A percentile compares a stretch with the other conserved stretches of the same genome.
Conservation (phyloP, 2,113 vertebrate genomes). For the Hemicordylus capensis region DNA sequence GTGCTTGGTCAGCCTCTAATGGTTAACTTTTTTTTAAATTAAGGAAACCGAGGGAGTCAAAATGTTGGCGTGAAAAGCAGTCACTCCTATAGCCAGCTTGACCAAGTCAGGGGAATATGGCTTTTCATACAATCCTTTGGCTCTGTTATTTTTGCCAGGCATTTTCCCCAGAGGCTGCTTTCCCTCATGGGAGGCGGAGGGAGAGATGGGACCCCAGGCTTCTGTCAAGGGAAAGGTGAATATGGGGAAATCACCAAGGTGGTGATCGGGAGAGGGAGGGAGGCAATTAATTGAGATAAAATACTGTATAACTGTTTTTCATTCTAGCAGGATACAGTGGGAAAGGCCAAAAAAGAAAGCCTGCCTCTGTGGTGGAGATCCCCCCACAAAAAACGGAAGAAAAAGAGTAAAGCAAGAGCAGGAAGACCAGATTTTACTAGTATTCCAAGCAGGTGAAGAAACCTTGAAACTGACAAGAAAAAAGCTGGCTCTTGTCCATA, state of each 20-base stretch:
- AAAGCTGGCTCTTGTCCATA: background rate
- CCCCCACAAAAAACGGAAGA: conserved; percentile 74
- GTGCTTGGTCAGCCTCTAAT: conserved; percentile 63
- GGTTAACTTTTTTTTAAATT: conserved; percentile 53
- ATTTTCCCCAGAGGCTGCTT: conserved; percentile 79
- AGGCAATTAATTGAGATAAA: conserved; percentile 74
- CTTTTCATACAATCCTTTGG: conserved; percentile 79
- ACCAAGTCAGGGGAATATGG: conserved; percentile 76
- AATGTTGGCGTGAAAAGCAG: conserved; percentile 40
- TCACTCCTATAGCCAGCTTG: conserved; percentile 72
- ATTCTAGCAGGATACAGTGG: conserved; percentile 69
- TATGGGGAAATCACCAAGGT: conserved; percentile 78
- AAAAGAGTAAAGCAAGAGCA: conserved; percentile 76
- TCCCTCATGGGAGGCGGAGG: conserved; percentile 79
- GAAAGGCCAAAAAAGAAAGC: conserved; percentile 69
- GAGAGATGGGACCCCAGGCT: conserved; percentile 79
- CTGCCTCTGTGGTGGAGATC: conserved; percentile 73
- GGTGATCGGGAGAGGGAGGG: conserved; percentile 78
- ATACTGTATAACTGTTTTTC: conserved; percentile 69
- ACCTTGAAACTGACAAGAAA: conserved; percentile 11
- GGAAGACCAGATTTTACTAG: conserved; percentile 73
- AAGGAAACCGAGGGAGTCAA: conserved; percentile 59
- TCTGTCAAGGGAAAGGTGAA: conserved; percentile 79
- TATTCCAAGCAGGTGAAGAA: conserved; percentile 67
- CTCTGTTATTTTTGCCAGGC: conserved; percentile 80